A percentile compares a stretch with the other conserved stretches of the same genome.
Conservation (phyloP, 2,888 invertebrate species). For the Amiota mariae region DNA sequence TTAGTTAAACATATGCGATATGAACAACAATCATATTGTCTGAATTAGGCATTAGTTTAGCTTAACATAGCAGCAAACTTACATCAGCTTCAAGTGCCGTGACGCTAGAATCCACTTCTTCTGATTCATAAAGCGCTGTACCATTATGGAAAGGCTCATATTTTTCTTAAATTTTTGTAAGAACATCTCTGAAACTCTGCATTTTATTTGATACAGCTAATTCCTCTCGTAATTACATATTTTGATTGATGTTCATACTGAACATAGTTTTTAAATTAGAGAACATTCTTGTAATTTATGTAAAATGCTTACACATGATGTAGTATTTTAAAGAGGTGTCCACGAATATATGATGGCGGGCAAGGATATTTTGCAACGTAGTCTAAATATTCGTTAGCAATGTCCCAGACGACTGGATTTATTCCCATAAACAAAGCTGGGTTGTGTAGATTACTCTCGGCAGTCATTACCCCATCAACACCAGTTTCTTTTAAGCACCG, state of each 20-base stretch:
- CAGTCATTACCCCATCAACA: conserved; percentile 90
- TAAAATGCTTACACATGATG: conserved; percentile 87
- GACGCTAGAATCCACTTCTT: conserved; percentile 74
- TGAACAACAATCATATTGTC: no score
- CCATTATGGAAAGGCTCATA: conserved; percentile 84
- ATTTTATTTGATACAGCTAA: conserved; percentile 86
- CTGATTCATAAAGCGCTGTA: conserved; percentile 73
- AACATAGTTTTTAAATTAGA: conserved; percentile 16
- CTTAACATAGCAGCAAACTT: conserved; percentile 25
- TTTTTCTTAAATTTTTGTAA: conserved; percentile 79
- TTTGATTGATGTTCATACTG: conserved; percentile 84
- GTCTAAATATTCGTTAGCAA: conserved; percentile 78
- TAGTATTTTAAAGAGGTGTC: conserved; percentile 96
- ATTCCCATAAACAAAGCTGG: conserved; percentile 90
- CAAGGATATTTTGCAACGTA: conserved; percentile 88
- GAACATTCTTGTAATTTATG: background rate
- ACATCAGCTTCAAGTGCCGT: conserved; percentile 39
- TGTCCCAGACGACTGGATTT: conserved; percentile 90
- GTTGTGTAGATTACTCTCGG: conserved; percentile 97
- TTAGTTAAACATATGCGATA: no score
- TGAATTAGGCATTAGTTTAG: no score
- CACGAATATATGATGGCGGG: conserved; percentile 90
- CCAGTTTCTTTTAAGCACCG: conserved; percentile 89
- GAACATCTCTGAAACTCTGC: conserved; percentile 82
- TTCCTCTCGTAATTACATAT: conserved; percentile 82